Conservation (phyloP, 2,797 vertebrate genomes). For the Micropoecilia bifurca region DNA sequence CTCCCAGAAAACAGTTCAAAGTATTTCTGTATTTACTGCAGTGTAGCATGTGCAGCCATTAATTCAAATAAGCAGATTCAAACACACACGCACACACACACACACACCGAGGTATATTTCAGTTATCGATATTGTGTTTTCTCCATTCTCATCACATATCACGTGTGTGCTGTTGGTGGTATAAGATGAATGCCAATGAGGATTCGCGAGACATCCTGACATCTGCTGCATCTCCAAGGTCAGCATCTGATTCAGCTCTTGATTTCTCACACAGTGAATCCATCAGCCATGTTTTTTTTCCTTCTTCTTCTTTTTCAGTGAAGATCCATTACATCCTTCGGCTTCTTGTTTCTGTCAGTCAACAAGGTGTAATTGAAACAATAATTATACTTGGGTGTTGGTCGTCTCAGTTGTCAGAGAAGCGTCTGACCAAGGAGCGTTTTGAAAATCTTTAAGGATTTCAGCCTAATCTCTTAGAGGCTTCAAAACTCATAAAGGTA, state of each 20-base stretch:
- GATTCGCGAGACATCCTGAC: slow-evolving; percentile 59
- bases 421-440: slow-evolving; percentile 16
- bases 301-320: slow-evolving; percentile 27
- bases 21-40: slow-evolving; percentile 48
- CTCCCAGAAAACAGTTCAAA: slow-evolving; percentile 34
- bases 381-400: slow-evolving; percentile 27
- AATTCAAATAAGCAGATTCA: slow-evolving; percentile 59
- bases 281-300: slow-evolving; percentile 34
- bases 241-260: slow-evolving; percentile 64
- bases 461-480: background rate
- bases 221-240: slow-evolving; percentile 74
- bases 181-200: slow-evolving; percentile 74
- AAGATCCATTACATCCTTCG: slow-evolving; percentile 41
- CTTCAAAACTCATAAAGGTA: slow-evolving; percentile 4
- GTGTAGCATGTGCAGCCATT: slow-evolving; percentile 33
- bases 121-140: slow-evolving; percentile 72
- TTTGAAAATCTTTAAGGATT: slow-evolving; percentile 8
- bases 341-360: slow-evolving; percentile 63
- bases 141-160: slow-evolving; percentile 74
- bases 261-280: slow-evolving; percentile 45
- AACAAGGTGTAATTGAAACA: slow-evolving; percentile 43
- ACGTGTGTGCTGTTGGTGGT: slow-evolving; percentile 61
- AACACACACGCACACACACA: slow-evolving; percentile 2
- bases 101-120: slow-evolving; percentile 46
- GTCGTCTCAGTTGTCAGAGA: slow-evolving; percentile 27